Conservation (phyloP, 2,888 invertebrate species). For the Tribolium freemani region DNA sequence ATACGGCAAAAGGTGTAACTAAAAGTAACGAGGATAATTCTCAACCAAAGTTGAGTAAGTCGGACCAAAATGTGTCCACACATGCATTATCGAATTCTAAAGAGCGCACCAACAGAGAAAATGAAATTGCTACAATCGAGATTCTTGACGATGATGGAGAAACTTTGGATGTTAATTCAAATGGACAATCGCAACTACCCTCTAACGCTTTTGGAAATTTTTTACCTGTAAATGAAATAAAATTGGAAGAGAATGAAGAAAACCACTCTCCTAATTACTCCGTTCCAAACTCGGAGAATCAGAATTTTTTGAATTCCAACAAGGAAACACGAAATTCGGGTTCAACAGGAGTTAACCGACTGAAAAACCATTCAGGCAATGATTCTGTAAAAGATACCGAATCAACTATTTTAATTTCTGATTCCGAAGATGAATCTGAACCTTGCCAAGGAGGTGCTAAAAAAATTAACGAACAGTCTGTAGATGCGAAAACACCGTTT, state of each 20-base stretch:
- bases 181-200: neutral
- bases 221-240: conserved; percentile 18
- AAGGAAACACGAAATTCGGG: neutral
- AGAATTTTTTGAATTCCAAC: conserved; percentile 1
- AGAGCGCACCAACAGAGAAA: no score
- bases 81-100: no score
- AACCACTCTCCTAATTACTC: conserved; percentile 36
- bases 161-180: neutral
- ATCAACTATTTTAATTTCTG: conserved; percentile 2
- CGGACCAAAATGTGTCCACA: no score
- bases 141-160: conserved; percentile 40
- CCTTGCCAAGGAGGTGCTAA: neutral
- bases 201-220: neutral
- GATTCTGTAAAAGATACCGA: conserved; percentile 17
- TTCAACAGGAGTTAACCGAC: neutral
- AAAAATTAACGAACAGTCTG: neutral
- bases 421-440: conserved; percentile 18
- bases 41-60: neutral
- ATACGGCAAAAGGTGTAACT: neutral
- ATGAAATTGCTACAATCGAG: neutral
- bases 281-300: conserved; percentile 7
- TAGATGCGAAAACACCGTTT: neutral
- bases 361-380: neutral
- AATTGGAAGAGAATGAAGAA: conserved; percentile 37
- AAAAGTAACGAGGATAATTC: neutral